Evolutionary conservation across 1,140 invertebrate species (phyloP).

Genomic region (Micrasema longulum): DNA sequence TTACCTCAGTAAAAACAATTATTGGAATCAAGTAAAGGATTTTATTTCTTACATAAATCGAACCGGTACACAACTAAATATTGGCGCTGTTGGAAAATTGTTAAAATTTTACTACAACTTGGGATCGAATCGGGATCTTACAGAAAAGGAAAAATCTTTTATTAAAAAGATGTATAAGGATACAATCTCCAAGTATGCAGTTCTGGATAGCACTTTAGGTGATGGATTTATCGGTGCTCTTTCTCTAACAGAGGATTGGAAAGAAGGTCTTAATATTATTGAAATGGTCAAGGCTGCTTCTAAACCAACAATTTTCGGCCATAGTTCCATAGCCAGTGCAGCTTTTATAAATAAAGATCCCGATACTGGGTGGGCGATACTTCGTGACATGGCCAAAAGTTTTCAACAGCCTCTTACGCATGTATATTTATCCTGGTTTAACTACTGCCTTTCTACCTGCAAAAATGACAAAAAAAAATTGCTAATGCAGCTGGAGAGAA

Average conservation of each 20-base stretch:
- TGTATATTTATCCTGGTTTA: constrained; percentile 63
- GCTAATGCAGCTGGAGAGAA: constrained; percentile 62
- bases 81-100: constrained; percentile 68
- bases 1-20: constrained; percentile 60
- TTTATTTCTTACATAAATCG: constrained; percentile 70
- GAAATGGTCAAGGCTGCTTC: constrained; percentile 68
- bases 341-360: constrained; percentile 70
- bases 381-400: constrained; percentile 64
- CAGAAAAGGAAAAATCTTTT: constrained; percentile 66
- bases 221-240: constrained; percentile 72
- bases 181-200: constrained; percentile 68
- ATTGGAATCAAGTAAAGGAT: constrained; percentile 66
- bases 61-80: constrained; percentile 64
- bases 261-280: constrained; percentile 70
- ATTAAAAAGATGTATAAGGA: constrained; percentile 68
- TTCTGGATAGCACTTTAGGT: constrained; percentile 70
- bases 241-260: constrained; percentile 73
- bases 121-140: constrained; percentile 58
- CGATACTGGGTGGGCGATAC: constrained; percentile 67
- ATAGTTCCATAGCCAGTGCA: constrained; percentile 65
- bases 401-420: constrained; percentile 52
- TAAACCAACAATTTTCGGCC: constrained; percentile 58
- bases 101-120: constrained; percentile 67
- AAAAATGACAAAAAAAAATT: constrained; percentile 60
- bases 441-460: constrained; percentile 63